These are phyloP conservation scores for Sinotaia quadrata DNA, from an alignment of 2,888 invertebrate species.

Conservation along the genomic window DNA sequence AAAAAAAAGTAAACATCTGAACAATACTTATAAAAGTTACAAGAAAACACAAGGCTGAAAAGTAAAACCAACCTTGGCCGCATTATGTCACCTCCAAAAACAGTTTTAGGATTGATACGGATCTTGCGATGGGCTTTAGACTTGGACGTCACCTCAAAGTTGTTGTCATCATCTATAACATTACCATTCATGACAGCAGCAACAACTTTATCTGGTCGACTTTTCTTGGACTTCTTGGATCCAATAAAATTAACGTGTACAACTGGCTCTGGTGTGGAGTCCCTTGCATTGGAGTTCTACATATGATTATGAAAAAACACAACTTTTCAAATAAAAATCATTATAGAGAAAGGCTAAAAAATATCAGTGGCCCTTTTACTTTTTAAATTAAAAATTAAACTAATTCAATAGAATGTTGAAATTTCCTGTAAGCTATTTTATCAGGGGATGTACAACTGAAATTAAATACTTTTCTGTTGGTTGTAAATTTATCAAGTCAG, in stretches of 20 bases:
- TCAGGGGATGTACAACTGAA: too few relatives aligned
- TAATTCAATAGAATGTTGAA: too few relatives aligned
- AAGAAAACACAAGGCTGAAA: neutral
- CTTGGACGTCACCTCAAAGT: constrained; percentile 67
- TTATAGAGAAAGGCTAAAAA: neutral
- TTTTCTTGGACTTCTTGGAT: constrained; percentile 37
- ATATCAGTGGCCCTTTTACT: neutral
- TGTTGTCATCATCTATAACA: constrained; percentile 56
- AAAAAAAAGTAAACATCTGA: too few relatives aligned
- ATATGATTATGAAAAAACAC: too few relatives aligned
- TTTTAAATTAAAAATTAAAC: too few relatives aligned
- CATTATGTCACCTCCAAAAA: constrained; percentile 64
- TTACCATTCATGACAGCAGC: constrained; percentile 48
- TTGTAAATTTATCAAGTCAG: too few relatives aligned
- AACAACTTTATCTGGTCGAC: constrained; percentile 41
- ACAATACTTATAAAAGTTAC: too few relatives aligned
- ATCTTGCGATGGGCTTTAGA: constrained; percentile 68
- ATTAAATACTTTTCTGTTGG: too few relatives aligned
- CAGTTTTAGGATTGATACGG: constrained; percentile 60
- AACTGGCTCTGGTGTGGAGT: constrained; percentile 60
- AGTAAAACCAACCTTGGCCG: constrained; percentile 57
- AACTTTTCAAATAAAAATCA: constrained; percentile 23
- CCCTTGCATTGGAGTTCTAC: constrained; percentile 60
- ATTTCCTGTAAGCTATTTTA: too few relatives aligned
- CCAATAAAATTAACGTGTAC: constrained; percentile 30